phyloP scores from a whole-genome alignment of 2,113 vertebrate genomes.

The Poeciliopsis retropinna region DNA sequence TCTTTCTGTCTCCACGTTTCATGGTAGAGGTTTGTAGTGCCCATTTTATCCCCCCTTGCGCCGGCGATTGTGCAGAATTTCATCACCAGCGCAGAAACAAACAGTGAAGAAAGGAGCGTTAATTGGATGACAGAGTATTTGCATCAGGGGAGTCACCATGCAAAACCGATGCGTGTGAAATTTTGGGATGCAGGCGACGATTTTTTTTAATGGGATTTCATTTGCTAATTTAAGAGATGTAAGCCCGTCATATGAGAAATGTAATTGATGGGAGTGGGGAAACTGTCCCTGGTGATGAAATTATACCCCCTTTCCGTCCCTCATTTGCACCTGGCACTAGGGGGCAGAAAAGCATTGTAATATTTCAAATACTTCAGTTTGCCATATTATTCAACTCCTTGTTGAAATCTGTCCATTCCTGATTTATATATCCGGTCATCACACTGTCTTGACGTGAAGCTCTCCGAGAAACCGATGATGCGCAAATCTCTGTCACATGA shows the following conservation, averaged over 20 bases:
- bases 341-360: conserved; percentile 66
- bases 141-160: background rate
- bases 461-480: conserved; percentile 13
- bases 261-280: conserved; percentile 14
- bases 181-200: background rate
- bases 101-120: conserved; percentile 4
- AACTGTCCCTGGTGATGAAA: conserved; percentile 71
- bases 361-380: conserved; percentile 2
- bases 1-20: conserved; percentile 20
- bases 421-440: background rate
- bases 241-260: background rate
- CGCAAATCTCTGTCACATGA: conserved; percentile 18
- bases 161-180: background rate
- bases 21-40: background rate
- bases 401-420: conserved; percentile 6
- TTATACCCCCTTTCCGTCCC: conserved; percentile 18
- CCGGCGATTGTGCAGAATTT: conserved; percentile 33
- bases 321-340: conserved; percentile 58
- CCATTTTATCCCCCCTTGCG: conserved; percentile 23
- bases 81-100: conserved; percentile 19
- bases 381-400: conserved; percentile 6
- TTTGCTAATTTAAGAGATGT: background rate
- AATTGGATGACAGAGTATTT: conserved; percentile 14
- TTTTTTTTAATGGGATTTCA: background rate
- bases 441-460: conserved; percentile 8